phyloP scores from a whole-genome alignment of 2,888 invertebrate species.

The Ormyrus rosae region DNA sequence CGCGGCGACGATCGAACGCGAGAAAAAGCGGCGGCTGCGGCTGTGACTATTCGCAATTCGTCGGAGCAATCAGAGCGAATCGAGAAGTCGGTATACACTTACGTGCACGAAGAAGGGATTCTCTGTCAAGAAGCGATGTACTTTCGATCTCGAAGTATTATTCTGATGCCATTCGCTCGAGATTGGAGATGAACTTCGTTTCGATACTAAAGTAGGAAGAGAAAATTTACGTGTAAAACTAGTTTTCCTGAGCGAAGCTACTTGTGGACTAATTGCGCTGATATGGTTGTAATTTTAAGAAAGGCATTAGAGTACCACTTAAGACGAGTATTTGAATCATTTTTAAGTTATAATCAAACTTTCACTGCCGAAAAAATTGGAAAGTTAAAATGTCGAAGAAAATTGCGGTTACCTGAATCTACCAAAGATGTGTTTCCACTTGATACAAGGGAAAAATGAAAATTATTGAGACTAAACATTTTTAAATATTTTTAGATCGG shows the following conservation, averaged over 20 bases:
- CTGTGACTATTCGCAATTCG: not conserved
- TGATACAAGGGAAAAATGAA: too few species aligned
- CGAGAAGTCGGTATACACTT: not conserved
- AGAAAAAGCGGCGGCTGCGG: too few species aligned
- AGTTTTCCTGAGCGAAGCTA: not conserved
- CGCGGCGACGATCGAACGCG: too few species aligned
- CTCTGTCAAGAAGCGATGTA: not conserved
- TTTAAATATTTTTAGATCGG: too few species aligned
- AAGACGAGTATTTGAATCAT: not conserved
- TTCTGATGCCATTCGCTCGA: not conserved
- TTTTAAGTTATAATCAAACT: not conserved
- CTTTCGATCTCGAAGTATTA: constrained; percentile 33
- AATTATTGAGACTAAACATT: too few species aligned
- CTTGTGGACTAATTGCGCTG: not conserved
- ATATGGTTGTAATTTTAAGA: not conserved
- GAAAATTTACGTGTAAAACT: too few species aligned
- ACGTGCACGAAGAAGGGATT: not conserved
- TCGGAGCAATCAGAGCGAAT: constrained; percentile 32
- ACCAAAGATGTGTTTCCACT: too few species aligned
- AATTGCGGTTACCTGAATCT: too few species aligned
- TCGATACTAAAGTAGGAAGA: too few species aligned
- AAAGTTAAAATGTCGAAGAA: too few species aligned
- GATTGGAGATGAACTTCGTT: too few species aligned
- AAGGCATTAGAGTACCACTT: not conserved
- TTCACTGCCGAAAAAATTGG: too few species aligned